Base-by-base conservation (phyloP, 2,113 vertebrate genomes). In the Dinomys branickii region DNA sequence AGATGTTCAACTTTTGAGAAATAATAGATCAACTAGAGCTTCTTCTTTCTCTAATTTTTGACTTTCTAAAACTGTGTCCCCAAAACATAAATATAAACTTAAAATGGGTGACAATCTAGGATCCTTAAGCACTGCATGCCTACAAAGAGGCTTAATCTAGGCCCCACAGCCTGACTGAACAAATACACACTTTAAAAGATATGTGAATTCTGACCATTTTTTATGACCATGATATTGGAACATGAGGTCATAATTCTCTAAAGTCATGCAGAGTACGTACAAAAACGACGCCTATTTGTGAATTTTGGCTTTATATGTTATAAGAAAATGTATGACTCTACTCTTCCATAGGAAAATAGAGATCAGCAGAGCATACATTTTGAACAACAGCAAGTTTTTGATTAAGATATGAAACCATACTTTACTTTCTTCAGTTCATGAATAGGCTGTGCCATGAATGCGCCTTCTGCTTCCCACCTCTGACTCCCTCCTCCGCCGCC, bases 321-420 rank as follows among this genome's bases (percentile, higher is more conserved):
- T 11, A 9, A 85, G 56, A 3, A 56, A 71, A 14, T 59, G 54
- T 35, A 24, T 59, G 10, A 84, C 3, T 96, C 28, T 80, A 0
- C 85, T 89, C 4, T 47, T 6, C 77, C 17, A 78, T 47, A 6
- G 52, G 69, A 84, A 88, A 7, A 20, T 69, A 88, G 7, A 80
- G 12, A 73, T 56, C 19, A 56, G 22, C 1, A 61, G 4, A 94
- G 26, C 33, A 88, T 5, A 71, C 33, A 33, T 89, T 82, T 30
- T 41, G n/a, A 24, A 61, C 19, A 96, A 88, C 89, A 80, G 26
- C 35, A 84, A 78, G 78, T 88, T 88, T 84, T 47, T 33, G 69
- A 13, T 47, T 4, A 71, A 78, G 63, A 47, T 50, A 30, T 35
- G 35, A 33, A 81, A 92, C 63, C 10, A 5, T 28, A 6, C 59